phyloP scores from a whole-genome alignment of 2,888 invertebrate genomes.

The Ceriagrion tenellum region DNA sequence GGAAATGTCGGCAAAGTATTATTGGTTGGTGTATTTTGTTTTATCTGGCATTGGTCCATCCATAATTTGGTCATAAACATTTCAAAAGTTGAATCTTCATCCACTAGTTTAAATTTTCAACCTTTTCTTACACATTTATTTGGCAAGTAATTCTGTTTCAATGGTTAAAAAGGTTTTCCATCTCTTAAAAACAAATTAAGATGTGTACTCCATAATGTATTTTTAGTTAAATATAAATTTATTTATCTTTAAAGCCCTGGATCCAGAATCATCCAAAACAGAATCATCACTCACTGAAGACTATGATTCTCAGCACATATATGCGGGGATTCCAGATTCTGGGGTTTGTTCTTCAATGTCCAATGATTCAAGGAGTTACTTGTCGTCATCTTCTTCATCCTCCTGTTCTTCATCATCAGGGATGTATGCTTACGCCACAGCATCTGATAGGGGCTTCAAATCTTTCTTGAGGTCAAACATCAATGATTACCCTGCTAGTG shows the following conservation, averaged over 20 bases:
- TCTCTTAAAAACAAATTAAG: neutral
- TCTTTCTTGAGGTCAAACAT: neutral
- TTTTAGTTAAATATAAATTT: neutral
- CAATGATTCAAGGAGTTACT: constrained; percentile 52
- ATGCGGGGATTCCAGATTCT: constrained; percentile 48
- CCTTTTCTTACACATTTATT: neutral
- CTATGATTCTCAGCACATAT: constrained; percentile 44
- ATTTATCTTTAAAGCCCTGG: neutral
- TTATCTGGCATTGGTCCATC: neutral
- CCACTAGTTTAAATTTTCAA: neutral
- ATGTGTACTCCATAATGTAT: neutral
- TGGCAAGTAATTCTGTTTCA: neutral
- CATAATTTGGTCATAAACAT: too few relatives aligned
- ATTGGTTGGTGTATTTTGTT: neutral
- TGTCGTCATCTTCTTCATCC: constrained; percentile 48
- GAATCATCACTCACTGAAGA: neutral
- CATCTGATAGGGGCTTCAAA: neutral
- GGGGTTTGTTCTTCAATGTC: constrained; percentile 56
- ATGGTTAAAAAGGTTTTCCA: neutral
- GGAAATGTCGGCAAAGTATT: neutral
- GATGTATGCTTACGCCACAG: constrained; percentile 44
- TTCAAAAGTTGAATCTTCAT: neutral
- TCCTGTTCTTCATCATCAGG: constrained; percentile 52
- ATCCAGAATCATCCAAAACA: constrained; percentile 14
- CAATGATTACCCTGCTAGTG: neutral